Base-by-base conservation (phyloP, 2,888 invertebrate genomes). In the Nomada flava region DNA sequence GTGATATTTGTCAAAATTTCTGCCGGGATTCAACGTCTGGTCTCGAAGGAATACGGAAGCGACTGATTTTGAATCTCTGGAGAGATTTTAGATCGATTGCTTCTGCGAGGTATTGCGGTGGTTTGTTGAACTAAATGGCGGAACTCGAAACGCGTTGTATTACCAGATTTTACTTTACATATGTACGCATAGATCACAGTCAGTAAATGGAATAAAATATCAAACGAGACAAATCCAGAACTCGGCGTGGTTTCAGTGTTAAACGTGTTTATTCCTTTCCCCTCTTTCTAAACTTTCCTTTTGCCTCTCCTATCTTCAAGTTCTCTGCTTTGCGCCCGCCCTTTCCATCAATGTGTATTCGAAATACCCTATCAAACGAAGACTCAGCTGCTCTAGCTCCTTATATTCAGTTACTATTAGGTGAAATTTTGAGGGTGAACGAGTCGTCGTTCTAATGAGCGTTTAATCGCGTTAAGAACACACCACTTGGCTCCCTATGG, bases 391-490 rank as follows among this genome's bases (percentile, higher is more conserved):
- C 36, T 23, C 62, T 59, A 59, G 50, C 23, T 50, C 69, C 50
- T 50, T 52, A 55, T 44, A 71, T 79, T 60, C 52, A 65, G 65
- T 60, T 75, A 78, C 85, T 86, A 86, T 88, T 90, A 86, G 81
- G 85, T 79, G 65, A 86, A 84, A 88, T 90, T 89, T 89, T 73
- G 79, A 85, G 81, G 83, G 72, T 83, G 86, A 85, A 81, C 82
- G 87, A 86, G 82, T 86, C 83, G 69, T 83, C 73, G 65, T 76
- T 83, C 73, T 88, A 90, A 91, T 76, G 89, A 90, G 89, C 82
- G 86, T 88, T 89, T 89, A 89, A 91, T 90, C 87, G 88, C 82
- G 79, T 88, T 87, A 86, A 57, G 79, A 69, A 75, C 62, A 52
- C 64, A 70, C 76, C 78, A 60, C 44, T 79, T 69, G 57, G 57